Evolutionary conservation across 2,113 vertebrate species (phyloP).

Genomic region (Crocuta crocuta): DNA sequence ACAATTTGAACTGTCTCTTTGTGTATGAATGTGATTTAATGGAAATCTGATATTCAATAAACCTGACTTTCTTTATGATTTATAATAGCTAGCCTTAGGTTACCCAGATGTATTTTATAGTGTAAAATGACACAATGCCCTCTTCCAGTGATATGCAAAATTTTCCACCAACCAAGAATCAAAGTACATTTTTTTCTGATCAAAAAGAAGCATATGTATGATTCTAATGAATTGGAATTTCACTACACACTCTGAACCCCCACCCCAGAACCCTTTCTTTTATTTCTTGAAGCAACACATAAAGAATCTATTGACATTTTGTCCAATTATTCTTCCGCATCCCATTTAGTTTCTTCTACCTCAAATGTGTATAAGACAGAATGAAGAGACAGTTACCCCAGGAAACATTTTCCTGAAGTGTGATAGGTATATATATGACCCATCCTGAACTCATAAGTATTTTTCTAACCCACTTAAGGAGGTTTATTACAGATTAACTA

Average conservation of each 20-base stretch:
- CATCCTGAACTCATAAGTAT: not conserved
- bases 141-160: constrained; percentile 35
- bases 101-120: constrained; percentile 33
- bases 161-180: constrained; percentile 43
- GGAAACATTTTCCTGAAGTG: not conserved
- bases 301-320: accelerated
- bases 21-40: constrained; percentile 71
- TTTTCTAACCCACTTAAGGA: not conserved
- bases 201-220: not conserved
- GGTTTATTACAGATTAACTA: not conserved
- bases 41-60: constrained; percentile 75
- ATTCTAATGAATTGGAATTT: not conserved
- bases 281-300: constrained; percentile 32
- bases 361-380: not conserved
- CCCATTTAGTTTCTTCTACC: not conserved
- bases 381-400: not conserved
- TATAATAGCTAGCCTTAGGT: constrained; percentile 64
- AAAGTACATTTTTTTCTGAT: constrained; percentile 15
- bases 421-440: not conserved
- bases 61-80: constrained; percentile 74
- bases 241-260: not conserved
- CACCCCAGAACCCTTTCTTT: not conserved
- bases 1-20: constrained; percentile 75
- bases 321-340: not conserved
- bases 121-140: not conserved